Conservation (phyloP, 1,140 invertebrate genomes). For the Venustaconcha ellipsiformis region DNA sequence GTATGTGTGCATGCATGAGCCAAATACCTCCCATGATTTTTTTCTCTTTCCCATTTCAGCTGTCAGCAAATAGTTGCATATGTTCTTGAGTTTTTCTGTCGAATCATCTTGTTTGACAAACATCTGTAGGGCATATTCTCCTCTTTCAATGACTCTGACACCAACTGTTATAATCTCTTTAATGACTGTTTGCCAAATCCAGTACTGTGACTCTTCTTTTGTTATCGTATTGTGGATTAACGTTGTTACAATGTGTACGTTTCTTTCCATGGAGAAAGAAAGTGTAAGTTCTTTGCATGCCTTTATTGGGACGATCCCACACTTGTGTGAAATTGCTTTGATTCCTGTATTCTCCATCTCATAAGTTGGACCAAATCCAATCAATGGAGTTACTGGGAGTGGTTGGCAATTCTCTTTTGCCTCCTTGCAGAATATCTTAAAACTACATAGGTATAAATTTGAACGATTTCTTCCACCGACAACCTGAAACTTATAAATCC, state of each 20-base stretch:
- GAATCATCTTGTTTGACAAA: conserved; percentile 9
- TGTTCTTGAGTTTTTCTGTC: conserved; percentile 8
- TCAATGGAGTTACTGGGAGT: conserved; percentile 17
- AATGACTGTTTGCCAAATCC: conserved; percentile 2
- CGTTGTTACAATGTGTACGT: conserved; percentile 8
- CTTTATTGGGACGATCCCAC: conserved; percentile 14
- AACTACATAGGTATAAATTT: conserved; percentile 5
- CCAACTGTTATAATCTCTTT: conserved; percentile 3
- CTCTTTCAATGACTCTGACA: conserved; percentile 18
- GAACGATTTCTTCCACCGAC: conserved; percentile 1
- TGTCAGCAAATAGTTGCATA: conserved; percentile 26
- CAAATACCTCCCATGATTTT: conserved; percentile 10
- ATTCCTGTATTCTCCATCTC: conserved; percentile 19
- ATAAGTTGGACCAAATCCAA: conserved; percentile 16
- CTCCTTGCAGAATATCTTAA: conserved; percentile 11
- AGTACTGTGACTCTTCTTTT: conserved; percentile 15
- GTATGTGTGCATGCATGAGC: no score
- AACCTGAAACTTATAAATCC: conserved; percentile 19
- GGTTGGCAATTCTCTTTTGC: conserved; percentile 13
- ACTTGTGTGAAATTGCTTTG: conserved; percentile 15
- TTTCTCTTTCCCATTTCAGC: conserved; percentile 8
- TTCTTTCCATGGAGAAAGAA: conserved; percentile 12
- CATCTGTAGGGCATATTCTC: conserved; percentile 25
- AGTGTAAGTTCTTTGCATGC: conserved; percentile 1
- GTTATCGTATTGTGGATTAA: conserved; percentile 13